Evolutionary conservation across 2,888 invertebrate genomes (phyloP), one percentile per base, ranked within the genome.

Genomic region (Acleris literana): DNA sequence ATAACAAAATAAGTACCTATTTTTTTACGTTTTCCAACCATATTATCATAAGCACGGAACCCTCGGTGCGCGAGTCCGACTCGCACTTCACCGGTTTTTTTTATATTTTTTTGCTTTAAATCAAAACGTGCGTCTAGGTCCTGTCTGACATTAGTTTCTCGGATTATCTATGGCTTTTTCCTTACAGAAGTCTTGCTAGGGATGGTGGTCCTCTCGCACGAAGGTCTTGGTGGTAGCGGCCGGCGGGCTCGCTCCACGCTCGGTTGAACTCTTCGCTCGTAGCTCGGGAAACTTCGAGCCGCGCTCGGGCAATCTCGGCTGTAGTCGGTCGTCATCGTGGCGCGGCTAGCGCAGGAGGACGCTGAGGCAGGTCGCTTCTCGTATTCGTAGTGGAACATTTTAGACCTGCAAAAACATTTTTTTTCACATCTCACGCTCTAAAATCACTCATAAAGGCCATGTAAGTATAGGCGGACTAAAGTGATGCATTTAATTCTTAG

Each of bases 331-430:
- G 83, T 76, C 69, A 76, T 76, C 33, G 82, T 78, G 2, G 80
- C 79, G 5, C 81, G 78, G 11, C 83, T 80, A 60, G 77, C 82
- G 69, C 81, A 79, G 1, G 84, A 82, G 5, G 61, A 72, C 0
- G 85, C 71, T 0, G 87, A 86, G 0, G 81, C 72, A 0, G 88
- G 85, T 0, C 88, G 83, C 69, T 89, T 90, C 69, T 90, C 91
- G 52, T 77, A 87, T 20, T 90, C 90, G 76, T 90, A 91, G 75
- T 90, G 87, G 44, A 90, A 90, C 91, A 91, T 91, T 70, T 69
- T 77, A 5, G 4, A 39, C 39, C 39, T 39, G 33, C 9, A 33
- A 33, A 33, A n/a, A n/a, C n/a, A n/a, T n/a, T n/a, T n/a, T n/a
- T n/a, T n/a, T n/a, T n/a, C n/a, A n/a, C n/a, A n/a, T n/a, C n/a